Evolutionary conservation across 2,888 invertebrate species (phyloP).

Genomic region (Drosophila picticornis): DNA sequence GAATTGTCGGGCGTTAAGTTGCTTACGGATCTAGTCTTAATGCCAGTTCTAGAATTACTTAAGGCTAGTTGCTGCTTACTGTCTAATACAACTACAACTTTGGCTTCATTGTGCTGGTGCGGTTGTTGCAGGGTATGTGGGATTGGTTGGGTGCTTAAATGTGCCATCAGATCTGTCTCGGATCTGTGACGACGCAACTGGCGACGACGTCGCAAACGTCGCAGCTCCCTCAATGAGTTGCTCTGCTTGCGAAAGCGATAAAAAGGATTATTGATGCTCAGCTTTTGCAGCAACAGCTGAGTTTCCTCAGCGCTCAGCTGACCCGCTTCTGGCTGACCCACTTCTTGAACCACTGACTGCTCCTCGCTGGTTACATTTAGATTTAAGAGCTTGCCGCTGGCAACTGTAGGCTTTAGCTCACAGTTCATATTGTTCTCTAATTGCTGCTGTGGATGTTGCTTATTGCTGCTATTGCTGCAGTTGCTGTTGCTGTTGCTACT

Average conservation of each 20-base stretch:
- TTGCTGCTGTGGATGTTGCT: constrained; percentile 33
- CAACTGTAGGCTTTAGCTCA: constrained; percentile 52
- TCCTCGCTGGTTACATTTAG: constrained; percentile 61
- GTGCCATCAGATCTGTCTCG: constrained; percentile 74
- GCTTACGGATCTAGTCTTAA: constrained; percentile 78
- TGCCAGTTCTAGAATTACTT: constrained; percentile 62
- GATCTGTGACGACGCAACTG: constrained; percentile 67
- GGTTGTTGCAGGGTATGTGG: constrained; percentile 17
- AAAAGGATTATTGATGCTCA: constrained; percentile 84
- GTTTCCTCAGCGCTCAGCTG: constrained; percentile 64
- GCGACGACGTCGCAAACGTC: constrained; percentile 57
- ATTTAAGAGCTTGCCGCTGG: constrained; percentile 52
- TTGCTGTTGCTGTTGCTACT: constrained; percentile 39
- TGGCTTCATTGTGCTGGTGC: constrained; percentile 73
- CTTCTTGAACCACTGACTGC: neutral
- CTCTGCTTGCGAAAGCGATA: constrained; percentile 84
- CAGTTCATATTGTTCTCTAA: constrained; percentile 70
- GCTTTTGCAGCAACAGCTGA: constrained; percentile 72
- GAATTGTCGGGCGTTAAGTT: constrained; percentile 77
- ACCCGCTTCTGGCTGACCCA: constrained; percentile 3
- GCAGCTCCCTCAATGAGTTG: constrained; percentile 76
- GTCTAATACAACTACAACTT: constrained; percentile 82
- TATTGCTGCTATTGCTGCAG: constrained; percentile 51
- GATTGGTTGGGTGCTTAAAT: constrained; percentile 4
- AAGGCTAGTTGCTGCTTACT: constrained; percentile 73